A percentile compares a stretch with the other conserved stretches of the same genome.
Evolutionary conservation across 1,140 invertebrate genomes (phyloP).

Genomic region (Dufourea novaeangliae): DNA sequence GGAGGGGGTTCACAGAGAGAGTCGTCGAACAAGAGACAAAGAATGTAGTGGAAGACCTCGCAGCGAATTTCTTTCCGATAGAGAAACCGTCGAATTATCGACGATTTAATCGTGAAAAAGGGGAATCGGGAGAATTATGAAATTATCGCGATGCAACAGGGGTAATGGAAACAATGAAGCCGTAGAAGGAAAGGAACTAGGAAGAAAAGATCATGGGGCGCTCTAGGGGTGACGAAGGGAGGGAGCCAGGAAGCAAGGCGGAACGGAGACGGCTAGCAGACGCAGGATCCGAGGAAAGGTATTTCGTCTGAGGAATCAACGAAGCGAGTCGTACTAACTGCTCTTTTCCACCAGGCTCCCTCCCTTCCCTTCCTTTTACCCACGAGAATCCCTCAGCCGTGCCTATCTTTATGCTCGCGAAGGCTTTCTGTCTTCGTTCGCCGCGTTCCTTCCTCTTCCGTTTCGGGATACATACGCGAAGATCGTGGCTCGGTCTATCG

Average conservation of each 20-base stretch:
- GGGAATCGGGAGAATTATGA: background rate
- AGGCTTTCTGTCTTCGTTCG: constrained; percentile 53
- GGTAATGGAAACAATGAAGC: constrained; percentile 19
- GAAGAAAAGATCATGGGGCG: background rate
- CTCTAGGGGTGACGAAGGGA: background rate
- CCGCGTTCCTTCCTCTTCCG: constrained; percentile 11
- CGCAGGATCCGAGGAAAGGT: constrained; percentile 51
- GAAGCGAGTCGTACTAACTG: constrained; percentile 60
- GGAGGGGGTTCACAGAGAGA: background rate
- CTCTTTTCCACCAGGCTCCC: constrained; percentile 45
- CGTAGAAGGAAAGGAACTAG: background rate
- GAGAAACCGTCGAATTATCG: background rate
- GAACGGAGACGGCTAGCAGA: constrained; percentile 23
- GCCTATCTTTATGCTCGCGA: constrained; percentile 54
- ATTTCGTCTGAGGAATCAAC: constrained; percentile 57
- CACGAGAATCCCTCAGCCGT: constrained; percentile 52
- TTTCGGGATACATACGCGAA: constrained; percentile 15
- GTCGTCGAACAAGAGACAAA: background rate
- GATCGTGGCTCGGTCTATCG: constrained; percentile 43
- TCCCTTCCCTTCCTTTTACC: too few relatives aligned
- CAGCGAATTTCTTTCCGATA: background rate
- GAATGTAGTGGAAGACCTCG: background rate
- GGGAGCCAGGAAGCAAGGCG: constrained; percentile 13
- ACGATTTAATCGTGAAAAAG: background rate
- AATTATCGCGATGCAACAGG: constrained; percentile 1